Conservation (phyloP, 2,888 invertebrate genomes). For the Zelleria hepariella region DNA sequence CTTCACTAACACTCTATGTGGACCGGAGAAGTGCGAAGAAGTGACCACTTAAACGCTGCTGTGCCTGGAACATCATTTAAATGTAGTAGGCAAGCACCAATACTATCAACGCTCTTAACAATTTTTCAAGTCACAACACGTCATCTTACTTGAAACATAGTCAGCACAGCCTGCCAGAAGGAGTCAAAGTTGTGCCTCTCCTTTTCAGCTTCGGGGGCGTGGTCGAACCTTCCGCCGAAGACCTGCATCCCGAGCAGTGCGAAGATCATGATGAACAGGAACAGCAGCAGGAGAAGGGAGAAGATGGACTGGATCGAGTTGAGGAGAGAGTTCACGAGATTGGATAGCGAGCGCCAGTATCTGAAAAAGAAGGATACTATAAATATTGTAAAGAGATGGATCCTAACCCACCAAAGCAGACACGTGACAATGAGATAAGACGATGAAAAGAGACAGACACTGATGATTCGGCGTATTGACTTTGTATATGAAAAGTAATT, state of each 20-base stretch:
- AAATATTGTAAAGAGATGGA: background rate
- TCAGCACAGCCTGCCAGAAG: conserved; percentile 97
- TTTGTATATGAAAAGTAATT: too few species aligned
- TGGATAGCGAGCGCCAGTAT: conserved; percentile 98
- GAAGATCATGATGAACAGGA: conserved; percentile 99
- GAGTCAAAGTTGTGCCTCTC: conserved; percentile 98
- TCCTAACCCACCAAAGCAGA: background rate
- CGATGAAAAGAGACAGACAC: too few species aligned
- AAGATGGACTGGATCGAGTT: conserved; percentile 99
- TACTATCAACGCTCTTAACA: too few species aligned
- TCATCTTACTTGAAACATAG: conserved; percentile 93
- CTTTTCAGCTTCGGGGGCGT: conserved; percentile 83
- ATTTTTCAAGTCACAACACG: background rate
- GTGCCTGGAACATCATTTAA: too few species aligned
- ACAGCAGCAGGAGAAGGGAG: conserved; percentile 94
- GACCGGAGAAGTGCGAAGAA: too few species aligned
- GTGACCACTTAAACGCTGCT: too few species aligned
- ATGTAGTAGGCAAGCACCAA: too few species aligned
- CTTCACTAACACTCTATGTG: too few species aligned
- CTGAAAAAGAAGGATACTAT: conserved; percentile 62
- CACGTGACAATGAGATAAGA: too few species aligned
- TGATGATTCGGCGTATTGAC: too few species aligned
- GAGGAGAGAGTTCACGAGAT: conserved; percentile 96
- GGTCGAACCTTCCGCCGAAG: conserved; percentile 98
- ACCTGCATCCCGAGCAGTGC: conserved; percentile 99